Evolutionary conservation across 2,888 invertebrate genomes (phyloP).

Genomic region (Andrena trimmerana): DNA sequence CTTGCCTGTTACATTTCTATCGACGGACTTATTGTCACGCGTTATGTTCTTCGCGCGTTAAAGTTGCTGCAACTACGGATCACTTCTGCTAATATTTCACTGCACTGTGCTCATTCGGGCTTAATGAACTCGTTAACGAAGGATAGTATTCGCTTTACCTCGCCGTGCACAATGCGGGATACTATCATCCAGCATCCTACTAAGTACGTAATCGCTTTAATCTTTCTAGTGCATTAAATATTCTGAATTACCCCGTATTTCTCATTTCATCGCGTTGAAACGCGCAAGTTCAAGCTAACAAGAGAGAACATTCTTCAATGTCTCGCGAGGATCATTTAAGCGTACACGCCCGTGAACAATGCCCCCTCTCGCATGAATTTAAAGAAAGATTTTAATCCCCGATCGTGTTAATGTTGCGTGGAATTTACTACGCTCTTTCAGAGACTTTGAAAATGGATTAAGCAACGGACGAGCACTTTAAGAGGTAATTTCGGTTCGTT

Average conservation of each 20-base stretch:
- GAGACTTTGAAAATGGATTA: not conserved
- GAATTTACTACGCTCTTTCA: not conserved
- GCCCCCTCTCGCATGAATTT: not conserved
- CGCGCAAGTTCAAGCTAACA: conserved; percentile 9
- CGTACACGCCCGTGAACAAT: conserved; percentile 12
- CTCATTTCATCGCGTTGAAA: conserved; percentile 32
- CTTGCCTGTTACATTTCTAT: not conserved
- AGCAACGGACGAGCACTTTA: not conserved
- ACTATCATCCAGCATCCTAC: conserved; percentile 21
- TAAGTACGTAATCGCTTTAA: conserved; percentile 46
- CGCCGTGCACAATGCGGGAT: conserved; percentile 25
- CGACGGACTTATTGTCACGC: too few relatives aligned
- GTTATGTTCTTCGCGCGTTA: too few relatives aligned
- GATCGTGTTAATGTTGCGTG: not conserved
- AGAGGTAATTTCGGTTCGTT: conserved; percentile 3
- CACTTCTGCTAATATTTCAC: too few relatives aligned
- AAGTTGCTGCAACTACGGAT: not conserved
- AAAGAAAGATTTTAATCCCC: conserved; percentile 26
- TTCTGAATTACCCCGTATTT: conserved; percentile 44
- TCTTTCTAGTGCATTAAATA: conserved; percentile 54
- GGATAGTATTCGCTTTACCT: not conserved
- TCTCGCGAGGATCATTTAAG: conserved; percentile 17
- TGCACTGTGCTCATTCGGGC: conserved; percentile 21
- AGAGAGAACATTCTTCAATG: conserved; percentile 25
- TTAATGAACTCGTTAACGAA: conserved; percentile 54